Evolutionary conservation across 2,113 vertebrate species (phyloP).

Genomic region (Verasper variegatus): DNA sequence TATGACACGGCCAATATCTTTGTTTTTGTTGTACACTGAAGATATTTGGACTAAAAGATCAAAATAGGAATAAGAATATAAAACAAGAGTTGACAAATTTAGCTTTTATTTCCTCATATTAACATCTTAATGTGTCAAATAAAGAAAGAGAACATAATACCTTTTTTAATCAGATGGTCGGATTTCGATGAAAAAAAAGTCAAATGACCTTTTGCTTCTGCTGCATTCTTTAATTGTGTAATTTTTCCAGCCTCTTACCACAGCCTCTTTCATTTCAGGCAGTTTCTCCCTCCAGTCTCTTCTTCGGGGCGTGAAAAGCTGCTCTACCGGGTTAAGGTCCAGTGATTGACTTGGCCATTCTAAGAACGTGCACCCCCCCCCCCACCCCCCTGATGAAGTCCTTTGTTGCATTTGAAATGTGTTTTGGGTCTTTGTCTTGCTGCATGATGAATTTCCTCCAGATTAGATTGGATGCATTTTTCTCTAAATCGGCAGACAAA

Average conservation of each 20-base stretch:
- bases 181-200: background rate
- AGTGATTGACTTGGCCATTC: background rate
- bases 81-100: background rate
- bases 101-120: background rate
- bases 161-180: background rate
- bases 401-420: background rate
- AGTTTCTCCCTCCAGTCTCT: background rate
- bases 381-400: background rate
- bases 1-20: background rate
- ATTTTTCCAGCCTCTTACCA: background rate
- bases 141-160: background rate
- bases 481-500: background rate
- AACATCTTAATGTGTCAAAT: background rate
- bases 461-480: background rate
- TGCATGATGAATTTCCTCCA: background rate
- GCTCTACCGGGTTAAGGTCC: background rate
- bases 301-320: background rate
- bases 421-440: background rate
- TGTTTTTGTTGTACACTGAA: background rate
- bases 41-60: background rate
- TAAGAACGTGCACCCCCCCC: too few relatives aligned
- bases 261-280: background rate
- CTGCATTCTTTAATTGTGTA: background rate
- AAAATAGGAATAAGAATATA: background rate
- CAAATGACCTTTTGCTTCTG: background rate